Evolutionary conservation across 2,113 vertebrate genomes (phyloP), one percentile per base, ranked within the genome.

Genomic region (Prionailurus bengalensis): DNA sequence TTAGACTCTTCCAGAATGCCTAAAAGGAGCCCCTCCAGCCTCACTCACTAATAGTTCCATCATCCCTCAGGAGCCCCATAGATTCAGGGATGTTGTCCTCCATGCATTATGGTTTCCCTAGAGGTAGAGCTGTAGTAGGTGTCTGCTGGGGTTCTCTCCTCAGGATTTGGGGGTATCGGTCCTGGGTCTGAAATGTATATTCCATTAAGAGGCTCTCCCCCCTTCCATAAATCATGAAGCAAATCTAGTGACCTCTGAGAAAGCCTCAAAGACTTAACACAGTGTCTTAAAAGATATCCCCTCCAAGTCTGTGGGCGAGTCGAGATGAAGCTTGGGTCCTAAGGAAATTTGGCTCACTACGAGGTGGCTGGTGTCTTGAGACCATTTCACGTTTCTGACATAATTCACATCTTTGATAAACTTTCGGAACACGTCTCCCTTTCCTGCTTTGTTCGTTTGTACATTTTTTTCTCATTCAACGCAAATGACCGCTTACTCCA

Each of bases 401-500:
- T 96, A 98, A 97, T 97, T 80, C 85, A 89, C 94, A 51, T 93
- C 79, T 97, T 98, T 95, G 71, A 97, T 98, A 97, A 97, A 94
- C 58, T 97, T 98, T 97, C 90, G 95, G 90, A 80, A 27, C 0
- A 0, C 97, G 84, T 97, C 76, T 96, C 85, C 78, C 36, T 96
- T 98, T 96, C 66, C 85, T 98, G 61, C 96, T 98, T 98, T 98
- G 16, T 94, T 98, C 94, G 96, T 90, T 97, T 91, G 16, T 80
- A 11, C 86, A 90, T 0, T 3, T 31, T 82, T 96, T 96, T 89
- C 96, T 97, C 93, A 76, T 58, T 79, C 89, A 95, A 95, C 80
- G 97, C 88, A 98, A 97, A 98, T 97, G 79, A 96, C 98, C 96
- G 94, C 97, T 98, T 98, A 97, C 97, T 98, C 66, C 89, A 97